Conservation (phyloP, 1,140 invertebrate species). For the Philotrypesis tridentata region DNA sequence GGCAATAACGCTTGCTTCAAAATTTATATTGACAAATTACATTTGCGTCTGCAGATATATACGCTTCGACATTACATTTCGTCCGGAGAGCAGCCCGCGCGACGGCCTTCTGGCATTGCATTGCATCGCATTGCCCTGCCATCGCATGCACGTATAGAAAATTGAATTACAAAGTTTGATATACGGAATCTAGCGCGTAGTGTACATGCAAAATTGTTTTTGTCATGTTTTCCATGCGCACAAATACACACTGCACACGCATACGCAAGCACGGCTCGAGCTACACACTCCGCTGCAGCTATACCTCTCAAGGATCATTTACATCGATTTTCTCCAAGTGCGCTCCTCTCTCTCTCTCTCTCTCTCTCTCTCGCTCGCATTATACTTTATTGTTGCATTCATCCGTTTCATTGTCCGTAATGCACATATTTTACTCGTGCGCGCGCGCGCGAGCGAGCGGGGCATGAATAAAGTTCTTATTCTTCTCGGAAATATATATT, state of each 20-base stretch:
- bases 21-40: neutral
- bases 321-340: slow-evolving; percentile 36
- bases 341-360: neutral
- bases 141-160: neutral
- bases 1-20: neutral
- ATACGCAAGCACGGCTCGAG: neutral
- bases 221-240: neutral
- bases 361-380: neutral
- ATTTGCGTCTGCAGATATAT: neutral
- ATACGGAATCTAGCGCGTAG: neutral
- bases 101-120: too few species aligned
- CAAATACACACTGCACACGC: too few species aligned
- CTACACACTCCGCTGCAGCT: neutral
- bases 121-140: too few species aligned
- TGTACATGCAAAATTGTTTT: neutral
- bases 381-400: slow-evolving; percentile 44
- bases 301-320: slow-evolving; percentile 26
- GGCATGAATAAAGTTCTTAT: slow-evolving; percentile 37
- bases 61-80: too few species aligned
- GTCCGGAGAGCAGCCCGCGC: too few species aligned
- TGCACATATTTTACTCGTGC: slow-evolving; percentile 35
- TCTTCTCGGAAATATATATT: slow-evolving; percentile 9
- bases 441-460: too few species aligned
- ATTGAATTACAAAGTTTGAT: slow-evolving; percentile 3
- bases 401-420: slow-evolving; percentile 38